Conservation (phyloP, 2,797 vertebrate species). For the Trachurus trachurus region DNA sequence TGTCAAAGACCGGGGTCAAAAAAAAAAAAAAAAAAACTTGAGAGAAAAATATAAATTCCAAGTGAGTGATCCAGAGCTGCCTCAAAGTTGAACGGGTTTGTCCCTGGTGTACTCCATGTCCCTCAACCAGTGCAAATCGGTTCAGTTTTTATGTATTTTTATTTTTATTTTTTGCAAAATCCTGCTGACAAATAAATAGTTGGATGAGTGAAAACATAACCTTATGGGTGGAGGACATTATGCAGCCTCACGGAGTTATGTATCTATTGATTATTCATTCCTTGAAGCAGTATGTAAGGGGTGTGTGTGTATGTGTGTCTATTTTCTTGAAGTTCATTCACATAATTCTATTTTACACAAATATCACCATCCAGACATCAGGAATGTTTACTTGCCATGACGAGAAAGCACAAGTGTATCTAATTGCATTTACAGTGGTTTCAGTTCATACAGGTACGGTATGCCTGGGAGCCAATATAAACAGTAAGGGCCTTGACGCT, state of each 20-base stretch:
- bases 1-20: too few species aligned
- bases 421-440: neutral
- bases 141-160: too few species aligned
- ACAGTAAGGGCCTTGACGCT: conserved; percentile 5
- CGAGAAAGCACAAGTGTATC: neutral
- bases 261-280: neutral
- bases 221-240: neutral
- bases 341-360: neutral
- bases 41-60: too few species aligned
- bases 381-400: neutral
- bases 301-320: too few species aligned
- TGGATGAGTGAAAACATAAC: neutral
- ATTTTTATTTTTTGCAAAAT: too few species aligned
- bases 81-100: neutral
- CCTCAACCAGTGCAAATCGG: neutral
- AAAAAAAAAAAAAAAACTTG: too few species aligned
- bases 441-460: neutral
- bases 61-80: too few species aligned
- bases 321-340: neutral
- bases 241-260: neutral
- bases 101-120: neutral
- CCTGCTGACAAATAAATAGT: neutral
- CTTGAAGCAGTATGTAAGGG: neutral
- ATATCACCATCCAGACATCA: neutral
- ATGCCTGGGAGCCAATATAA: neutral